A percentile compares a stretch with the other conserved stretches of the same genome.
phyloP scores from a whole-genome alignment of 1,140 invertebrate species.

The Philotrypesis tridentata region DNA sequence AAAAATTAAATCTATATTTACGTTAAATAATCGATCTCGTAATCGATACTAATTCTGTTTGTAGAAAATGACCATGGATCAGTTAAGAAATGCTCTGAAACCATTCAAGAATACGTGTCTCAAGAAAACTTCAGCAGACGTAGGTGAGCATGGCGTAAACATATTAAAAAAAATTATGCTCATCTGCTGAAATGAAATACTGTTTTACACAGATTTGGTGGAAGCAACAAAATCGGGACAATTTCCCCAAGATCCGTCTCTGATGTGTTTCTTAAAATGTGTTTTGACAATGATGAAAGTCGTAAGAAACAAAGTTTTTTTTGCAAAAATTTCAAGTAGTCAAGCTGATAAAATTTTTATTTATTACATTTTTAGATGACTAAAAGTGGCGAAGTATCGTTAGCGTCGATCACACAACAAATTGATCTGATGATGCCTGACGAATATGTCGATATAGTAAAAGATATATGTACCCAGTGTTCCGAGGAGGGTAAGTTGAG shows the following conservation, averaged over 20 bases:
- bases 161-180: no score
- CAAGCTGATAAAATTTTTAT: background rate
- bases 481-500: background rate
- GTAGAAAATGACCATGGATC: conserved; percentile 49
- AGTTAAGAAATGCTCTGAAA: conserved; percentile 45
- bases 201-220: conserved; percentile 47
- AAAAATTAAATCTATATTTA: background rate
- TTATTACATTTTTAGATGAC: conserved; percentile 45
- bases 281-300: conserved; percentile 50
- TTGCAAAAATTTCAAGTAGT: background rate
- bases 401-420: conserved; percentile 44
- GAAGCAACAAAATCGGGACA: conserved; percentile 49
- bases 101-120: conserved; percentile 45
- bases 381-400: conserved; percentile 50
- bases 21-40: background rate
- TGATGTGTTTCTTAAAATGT: conserved; percentile 53
- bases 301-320: conserved; percentile 35
- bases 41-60: background rate
- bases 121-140: conserved; percentile 34
- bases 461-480: conserved; percentile 42
- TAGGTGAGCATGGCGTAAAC: no score
- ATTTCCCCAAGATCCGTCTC: conserved; percentile 49
- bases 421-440: conserved; percentile 51
- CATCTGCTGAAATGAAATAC: no score
- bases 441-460: conserved; percentile 44